Evolutionary conservation across 2,113 vertebrate species (phyloP).

Genomic region (Centropristis striata): DNA sequence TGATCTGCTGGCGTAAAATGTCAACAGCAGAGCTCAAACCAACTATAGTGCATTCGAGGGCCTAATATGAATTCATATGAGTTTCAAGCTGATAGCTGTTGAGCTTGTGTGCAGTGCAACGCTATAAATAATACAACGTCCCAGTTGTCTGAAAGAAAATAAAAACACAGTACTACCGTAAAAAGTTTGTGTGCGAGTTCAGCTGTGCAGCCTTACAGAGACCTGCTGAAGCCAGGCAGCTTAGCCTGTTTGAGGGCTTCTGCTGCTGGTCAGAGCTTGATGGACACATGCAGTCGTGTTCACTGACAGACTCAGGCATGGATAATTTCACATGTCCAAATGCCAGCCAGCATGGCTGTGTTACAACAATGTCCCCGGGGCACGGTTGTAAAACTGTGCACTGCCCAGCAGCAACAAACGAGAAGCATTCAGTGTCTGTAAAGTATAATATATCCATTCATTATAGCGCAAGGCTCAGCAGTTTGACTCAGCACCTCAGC

Average conservation of each 20-base stretch:
- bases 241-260: slow-evolving; percentile 32
- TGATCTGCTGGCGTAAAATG: slow-evolving; percentile 63
- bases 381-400: slow-evolving; percentile 52
- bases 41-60: slow-evolving; percentile 34
- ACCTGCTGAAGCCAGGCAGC: slow-evolving; percentile 10
- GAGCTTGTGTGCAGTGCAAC: slow-evolving; percentile 35
- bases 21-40: slow-evolving; percentile 60
- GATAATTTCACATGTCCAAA: slow-evolving; percentile 67
- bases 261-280: slow-evolving; percentile 51
- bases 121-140: slow-evolving; percentile 62
- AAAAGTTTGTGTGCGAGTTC: slow-evolving; percentile 29
- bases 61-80: slow-evolving; percentile 54
- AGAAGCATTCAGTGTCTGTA: slow-evolving; percentile 54
- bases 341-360: slow-evolving; percentile 45
- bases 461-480: slow-evolving; percentile 47
- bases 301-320: slow-evolving; percentile 63
- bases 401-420: slow-evolving; percentile 58
- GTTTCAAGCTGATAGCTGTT: slow-evolving; percentile 39
- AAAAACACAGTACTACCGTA: slow-evolving; percentile 44
- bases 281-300: slow-evolving; percentile 56
- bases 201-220: slow-evolving; percentile 22
- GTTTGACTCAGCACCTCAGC: slow-evolving; percentile 49
- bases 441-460: slow-evolving; percentile 54
- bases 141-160: slow-evolving; percentile 46
- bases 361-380: slow-evolving; percentile 57